These are phyloP conservation scores for Acanthaster planci DNA, from an alignment of 35 echinoderm and acorn worm species.

Conservation along the genomic window DNA sequence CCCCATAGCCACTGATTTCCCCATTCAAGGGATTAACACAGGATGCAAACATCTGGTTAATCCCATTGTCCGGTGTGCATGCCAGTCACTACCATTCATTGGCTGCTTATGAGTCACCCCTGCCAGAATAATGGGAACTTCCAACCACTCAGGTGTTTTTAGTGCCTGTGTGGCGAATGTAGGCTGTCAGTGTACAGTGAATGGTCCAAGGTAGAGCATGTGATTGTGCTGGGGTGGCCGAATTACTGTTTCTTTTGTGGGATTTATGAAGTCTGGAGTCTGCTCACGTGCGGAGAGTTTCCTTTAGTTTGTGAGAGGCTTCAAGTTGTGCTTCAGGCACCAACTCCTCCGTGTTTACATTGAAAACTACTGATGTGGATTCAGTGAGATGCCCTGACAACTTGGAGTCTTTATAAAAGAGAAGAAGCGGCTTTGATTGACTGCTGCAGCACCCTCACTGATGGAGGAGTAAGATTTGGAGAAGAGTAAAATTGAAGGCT, in stretches of 20 bases:
- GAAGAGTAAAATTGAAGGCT: too few relatives aligned
- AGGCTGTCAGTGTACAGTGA: too few relatives aligned
- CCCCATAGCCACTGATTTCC: not conserved
- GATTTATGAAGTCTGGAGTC: too few relatives aligned
- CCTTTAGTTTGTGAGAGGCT: not conserved
- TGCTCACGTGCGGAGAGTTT: too few relatives aligned
- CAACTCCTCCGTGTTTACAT: not conserved
- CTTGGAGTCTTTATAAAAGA: too few relatives aligned
- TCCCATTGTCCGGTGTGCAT: conserved; percentile 13
- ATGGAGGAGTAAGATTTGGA: too few relatives aligned
- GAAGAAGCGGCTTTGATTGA: too few relatives aligned
- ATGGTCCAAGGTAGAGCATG: too few relatives aligned
- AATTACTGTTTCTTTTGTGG: too few relatives aligned
- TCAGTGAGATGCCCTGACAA: not conserved
- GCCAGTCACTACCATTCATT: not conserved
- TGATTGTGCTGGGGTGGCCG: too few relatives aligned
- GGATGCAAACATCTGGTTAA: conserved; percentile 6
- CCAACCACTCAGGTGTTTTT: not conserved
- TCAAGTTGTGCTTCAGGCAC: not conserved
- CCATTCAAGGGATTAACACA: not conserved
- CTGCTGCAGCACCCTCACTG: too few relatives aligned
- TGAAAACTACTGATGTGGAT: conserved; percentile 29
- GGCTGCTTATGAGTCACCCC: not conserved
- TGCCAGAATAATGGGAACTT: not conserved
- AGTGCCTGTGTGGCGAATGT: not conserved